These are phyloP conservation scores for Castor canadensis DNA, from an alignment of 2,113 vertebrate species.

Conservation along the genomic window DNA sequence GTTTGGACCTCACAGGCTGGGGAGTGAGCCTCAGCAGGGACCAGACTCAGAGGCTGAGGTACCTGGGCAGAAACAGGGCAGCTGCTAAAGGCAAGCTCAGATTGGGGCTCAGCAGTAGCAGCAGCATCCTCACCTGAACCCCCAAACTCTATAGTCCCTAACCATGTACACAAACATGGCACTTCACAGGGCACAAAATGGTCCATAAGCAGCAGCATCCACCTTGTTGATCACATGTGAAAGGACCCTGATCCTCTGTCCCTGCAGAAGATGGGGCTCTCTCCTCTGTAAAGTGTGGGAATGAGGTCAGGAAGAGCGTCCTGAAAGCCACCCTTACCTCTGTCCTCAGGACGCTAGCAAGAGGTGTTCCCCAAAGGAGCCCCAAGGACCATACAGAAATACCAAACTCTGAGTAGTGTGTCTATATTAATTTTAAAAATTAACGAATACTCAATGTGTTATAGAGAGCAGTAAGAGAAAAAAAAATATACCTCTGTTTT, in stretches of 20 bases:
- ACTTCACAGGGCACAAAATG: rapidly evolving
- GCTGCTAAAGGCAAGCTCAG: too few relatives aligned
- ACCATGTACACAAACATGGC: rapidly evolving
- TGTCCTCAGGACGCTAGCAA: neutral
- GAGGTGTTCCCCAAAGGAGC: neutral
- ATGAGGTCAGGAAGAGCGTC: rapidly evolving
- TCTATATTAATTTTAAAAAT: neutral
- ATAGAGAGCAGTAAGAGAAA: neutral
- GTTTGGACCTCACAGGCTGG: neutral
- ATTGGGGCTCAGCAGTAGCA: neutral
- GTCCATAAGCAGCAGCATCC: neutral
- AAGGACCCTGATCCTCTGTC: neutral
- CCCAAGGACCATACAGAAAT: neutral
- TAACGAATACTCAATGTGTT: neutral
- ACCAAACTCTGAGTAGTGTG: neutral
- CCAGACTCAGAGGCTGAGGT: neutral
- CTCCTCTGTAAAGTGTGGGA: neutral
- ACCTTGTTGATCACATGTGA: rapidly evolving
- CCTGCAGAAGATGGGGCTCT: neutral
- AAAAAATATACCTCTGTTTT: neutral
- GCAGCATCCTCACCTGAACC: rapidly evolving
- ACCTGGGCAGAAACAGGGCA: neutral
- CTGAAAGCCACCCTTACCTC: neutral
- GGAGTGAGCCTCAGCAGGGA: neutral
- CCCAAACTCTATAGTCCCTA: neutral